Evolutionary conservation across 2,113 vertebrate genomes (phyloP).

Genomic region (Otis tarda): DNA sequence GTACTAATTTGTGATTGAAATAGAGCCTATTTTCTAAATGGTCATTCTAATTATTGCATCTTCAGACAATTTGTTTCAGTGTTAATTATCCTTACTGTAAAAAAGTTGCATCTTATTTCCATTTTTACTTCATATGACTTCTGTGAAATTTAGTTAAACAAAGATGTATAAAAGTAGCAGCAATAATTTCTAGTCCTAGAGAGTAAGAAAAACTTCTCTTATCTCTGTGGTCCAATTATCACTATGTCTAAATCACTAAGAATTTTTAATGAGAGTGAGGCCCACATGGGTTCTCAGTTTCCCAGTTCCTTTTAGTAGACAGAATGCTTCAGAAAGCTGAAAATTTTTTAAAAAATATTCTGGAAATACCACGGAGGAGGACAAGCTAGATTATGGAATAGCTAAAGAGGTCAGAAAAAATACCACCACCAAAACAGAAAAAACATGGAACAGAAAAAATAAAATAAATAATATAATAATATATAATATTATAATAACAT

Average conservation of each 20-base stretch:
- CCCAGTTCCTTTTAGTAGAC: background rate
- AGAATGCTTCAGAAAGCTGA: background rate
- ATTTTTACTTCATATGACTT: background rate
- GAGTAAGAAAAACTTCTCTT: background rate
- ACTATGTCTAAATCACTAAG: background rate
- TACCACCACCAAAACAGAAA: background rate
- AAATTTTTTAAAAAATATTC: background rate
- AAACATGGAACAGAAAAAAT: background rate
- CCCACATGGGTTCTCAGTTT: slow-evolving; percentile 1
- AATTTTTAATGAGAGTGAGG: slow-evolving; percentile 22
- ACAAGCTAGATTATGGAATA: background rate
- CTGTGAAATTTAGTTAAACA: background rate
- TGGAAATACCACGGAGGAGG: background rate
- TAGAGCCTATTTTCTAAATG: background rate
- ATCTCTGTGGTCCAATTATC: slow-evolving; percentile 22
- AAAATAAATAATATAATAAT: background rate
- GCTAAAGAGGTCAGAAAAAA: background rate
- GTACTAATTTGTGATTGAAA: background rate
- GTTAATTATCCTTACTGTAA: background rate
- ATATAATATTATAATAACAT: too few relatives aligned
- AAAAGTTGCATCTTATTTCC: background rate
- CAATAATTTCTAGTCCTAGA: background rate
- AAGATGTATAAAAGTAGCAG: background rate
- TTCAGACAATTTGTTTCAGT: background rate
- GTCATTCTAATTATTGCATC: background rate